phyloP scores from a whole-genome alignment of 2,888 invertebrate genomes.

The Eupithecia inturbata region DNA sequence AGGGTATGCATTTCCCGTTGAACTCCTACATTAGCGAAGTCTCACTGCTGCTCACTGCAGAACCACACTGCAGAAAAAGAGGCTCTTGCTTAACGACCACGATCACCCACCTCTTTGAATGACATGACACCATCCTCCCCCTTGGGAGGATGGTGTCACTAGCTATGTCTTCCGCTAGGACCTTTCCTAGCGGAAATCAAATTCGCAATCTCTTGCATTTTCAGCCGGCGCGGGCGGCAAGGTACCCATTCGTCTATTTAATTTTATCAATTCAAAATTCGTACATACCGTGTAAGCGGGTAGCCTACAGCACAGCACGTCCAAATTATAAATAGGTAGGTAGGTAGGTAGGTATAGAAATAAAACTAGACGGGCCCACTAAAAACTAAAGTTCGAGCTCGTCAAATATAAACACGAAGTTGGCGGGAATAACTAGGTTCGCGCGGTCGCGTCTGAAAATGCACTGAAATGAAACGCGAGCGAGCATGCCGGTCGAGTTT shows the following conservation, averaged over 20 bases:
- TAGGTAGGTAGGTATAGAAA: neutral
- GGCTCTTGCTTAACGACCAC: slow-evolving; percentile 11
- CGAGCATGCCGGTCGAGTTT: slow-evolving; percentile 13
- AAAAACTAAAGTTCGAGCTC: slow-evolving; percentile 18
- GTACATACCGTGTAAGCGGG: slow-evolving; percentile 3
- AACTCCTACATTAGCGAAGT: neutral
- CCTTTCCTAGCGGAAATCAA: neutral
- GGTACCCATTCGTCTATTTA: neutral
- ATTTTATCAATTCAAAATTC: neutral
- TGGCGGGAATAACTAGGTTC: slow-evolving; percentile 29
- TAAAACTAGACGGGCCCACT: neutral
- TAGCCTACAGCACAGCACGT: slow-evolving; percentile 9
- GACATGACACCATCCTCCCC: neutral
- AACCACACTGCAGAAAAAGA: neutral
- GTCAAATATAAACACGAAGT: slow-evolving; percentile 31
- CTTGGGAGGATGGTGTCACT: too few relatives aligned
- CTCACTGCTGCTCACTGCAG: neutral
- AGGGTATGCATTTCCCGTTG: neutral
- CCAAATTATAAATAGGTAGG: slow-evolving; percentile 5
- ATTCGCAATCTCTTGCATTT: neutral
- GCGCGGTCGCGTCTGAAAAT: slow-evolving; percentile 33
- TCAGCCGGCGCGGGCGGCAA: neutral
- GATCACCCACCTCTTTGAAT: neutral
- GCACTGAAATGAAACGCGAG: slow-evolving; percentile 34
- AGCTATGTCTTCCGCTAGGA: too few relatives aligned